phyloP scores from a whole-genome alignment of 2,797 vertebrate genomes.

The Falco columbarius region DNA sequence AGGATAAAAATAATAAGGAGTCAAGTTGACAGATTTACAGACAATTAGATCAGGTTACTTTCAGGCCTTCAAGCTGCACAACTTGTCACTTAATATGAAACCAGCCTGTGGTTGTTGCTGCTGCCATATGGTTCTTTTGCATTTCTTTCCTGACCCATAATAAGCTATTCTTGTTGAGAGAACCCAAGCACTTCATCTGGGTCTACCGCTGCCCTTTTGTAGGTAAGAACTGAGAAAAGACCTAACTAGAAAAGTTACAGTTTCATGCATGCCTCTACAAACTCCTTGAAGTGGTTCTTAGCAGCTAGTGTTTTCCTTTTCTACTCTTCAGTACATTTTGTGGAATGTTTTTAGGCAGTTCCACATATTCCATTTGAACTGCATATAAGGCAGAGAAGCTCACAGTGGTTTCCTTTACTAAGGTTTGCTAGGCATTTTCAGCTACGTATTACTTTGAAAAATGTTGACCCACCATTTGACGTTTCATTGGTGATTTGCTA shows the following conservation, averaged over 20 bases:
- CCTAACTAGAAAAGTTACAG: not conserved
- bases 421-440: not conserved
- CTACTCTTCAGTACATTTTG: not conserved
- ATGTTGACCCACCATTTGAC: not conserved
- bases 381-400: not conserved
- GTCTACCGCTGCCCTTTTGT: not conserved
- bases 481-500: not conserved
- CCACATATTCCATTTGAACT: not conserved
- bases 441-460: not conserved
- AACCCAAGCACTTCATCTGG: not conserved
- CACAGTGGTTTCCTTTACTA: not conserved
- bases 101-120: accelerated
- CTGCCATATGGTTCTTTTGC: not conserved
- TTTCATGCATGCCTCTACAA: not conserved
- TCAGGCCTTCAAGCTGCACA: not conserved
- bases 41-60: not conserved
- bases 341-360: not conserved
- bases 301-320: not conserved
- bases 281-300: not conserved
- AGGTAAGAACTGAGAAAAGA: not conserved
- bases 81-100: not conserved
- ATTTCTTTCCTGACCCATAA: not conserved
- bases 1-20: not conserved
- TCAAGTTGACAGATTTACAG: not conserved
- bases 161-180: not conserved